Evolutionary conservation across 2,797 vertebrate genomes (phyloP), one percentile per base, ranked within the genome.

Genomic region (Gadopsis marmoratus): DNA sequence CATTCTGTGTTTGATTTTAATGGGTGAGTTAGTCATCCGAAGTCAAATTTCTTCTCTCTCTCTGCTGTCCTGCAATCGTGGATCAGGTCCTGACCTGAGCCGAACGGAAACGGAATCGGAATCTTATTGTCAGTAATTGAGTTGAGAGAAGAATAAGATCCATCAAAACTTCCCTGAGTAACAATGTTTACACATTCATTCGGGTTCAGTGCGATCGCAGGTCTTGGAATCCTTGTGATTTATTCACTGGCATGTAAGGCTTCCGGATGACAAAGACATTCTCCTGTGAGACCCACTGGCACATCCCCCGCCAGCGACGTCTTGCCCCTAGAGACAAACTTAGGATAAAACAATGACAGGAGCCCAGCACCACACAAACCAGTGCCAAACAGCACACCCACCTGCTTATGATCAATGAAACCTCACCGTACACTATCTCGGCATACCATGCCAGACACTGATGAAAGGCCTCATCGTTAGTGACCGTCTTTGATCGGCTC

Each of bases 401-500:
- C 91, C 89, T 90, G 88, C 89, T 89, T 85, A 88, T 92, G 92
- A 93, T 94, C 93, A 94, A 91, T 91, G 88, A 89, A 89, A 87
- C 88, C 82, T 87, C 79, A 62, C 71, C 81, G 86, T 91, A 86
- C 86, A 85, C 86, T 90, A 91, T 90, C 92, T 89, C 85, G 16
- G 64, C 81, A 33, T 81, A 75, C 79, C 91, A 88, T 7, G 85
- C 90, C 86, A 89, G 89, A 85, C 88, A 47, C 92, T 93, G 92
- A 95, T 95, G 93, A 95, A 94, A 95, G 90, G 86, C 86, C 87
- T 81, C 88, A 69, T 91, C 91, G 91, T 93, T 94, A 95, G 92
- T 95, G 94, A 94, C 95, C 92, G 91, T 68, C 88, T 91, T 90
- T 94, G 93, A 95, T 94, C 91, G 94, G 91, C 85, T 93, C 91